A percentile compares a stretch with the other conserved stretches of the same genome.
Evolutionary conservation across 2,888 invertebrate species (phyloP).

Genomic region (Nomada ruficornis): DNA sequence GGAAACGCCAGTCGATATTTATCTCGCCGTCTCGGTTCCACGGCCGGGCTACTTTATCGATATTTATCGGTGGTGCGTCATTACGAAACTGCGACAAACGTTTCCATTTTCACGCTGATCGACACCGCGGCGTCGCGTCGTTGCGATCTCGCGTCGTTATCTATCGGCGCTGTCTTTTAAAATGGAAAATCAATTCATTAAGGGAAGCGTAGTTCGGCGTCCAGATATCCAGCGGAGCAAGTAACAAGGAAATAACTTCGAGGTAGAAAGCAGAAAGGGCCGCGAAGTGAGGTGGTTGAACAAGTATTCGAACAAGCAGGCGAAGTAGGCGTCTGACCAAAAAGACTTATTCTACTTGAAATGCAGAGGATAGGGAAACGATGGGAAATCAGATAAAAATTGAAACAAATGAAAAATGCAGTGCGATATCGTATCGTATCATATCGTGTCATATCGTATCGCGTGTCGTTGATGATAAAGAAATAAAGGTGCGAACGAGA

Average conservation of each 20-base stretch:
- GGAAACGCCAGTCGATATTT: not conserved
- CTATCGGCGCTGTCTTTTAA: constrained; percentile 1
- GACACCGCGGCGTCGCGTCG: constrained; percentile 6
- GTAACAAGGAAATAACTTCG: not conserved
- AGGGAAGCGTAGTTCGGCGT: not conserved
- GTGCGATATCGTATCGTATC: not conserved
- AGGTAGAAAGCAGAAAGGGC: not conserved
- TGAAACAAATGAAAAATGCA: not conserved
- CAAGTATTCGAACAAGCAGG: constrained; percentile 5
- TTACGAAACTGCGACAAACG: constrained; percentile 7
- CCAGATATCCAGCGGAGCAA: not conserved
- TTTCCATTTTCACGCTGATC: not conserved
- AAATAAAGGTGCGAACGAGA: not conserved
- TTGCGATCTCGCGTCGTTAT: constrained; percentile 11
- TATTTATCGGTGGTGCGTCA: not conserved
- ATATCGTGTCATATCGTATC: too few species aligned
- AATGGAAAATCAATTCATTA: constrained; percentile 48
- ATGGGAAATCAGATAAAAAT: not conserved
- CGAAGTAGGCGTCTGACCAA: too few species aligned
- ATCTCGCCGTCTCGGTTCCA: not conserved
- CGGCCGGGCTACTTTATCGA: constrained; percentile 11
- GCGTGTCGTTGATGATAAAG: not conserved
- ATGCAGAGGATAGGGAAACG: not conserved
- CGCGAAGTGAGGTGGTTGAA: not conserved
- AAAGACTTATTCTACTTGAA: too few species aligned